Evolutionary conservation across 2,113 vertebrate genomes (phyloP), one percentile per base, ranked within the genome.

Genomic region (Scartelaos histophorus): DNA sequence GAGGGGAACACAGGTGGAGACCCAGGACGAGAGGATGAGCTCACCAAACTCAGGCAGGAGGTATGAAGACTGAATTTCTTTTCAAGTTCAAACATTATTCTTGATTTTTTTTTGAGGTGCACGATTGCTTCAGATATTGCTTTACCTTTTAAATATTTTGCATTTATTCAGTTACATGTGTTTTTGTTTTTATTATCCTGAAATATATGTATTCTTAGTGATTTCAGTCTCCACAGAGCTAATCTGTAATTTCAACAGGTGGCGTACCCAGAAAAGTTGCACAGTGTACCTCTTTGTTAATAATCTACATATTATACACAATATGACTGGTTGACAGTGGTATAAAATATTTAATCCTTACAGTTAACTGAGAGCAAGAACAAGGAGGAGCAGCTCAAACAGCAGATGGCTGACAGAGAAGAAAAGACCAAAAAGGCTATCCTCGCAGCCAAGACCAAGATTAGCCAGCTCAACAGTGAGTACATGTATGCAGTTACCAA

Each of bases 341-440:
- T 19, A 54, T 54, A 10, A 54, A 54, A 54, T 7, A 43, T 19
- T 12, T 58, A 15, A 82, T 73, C 46, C 9, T 13, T 58, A 0
- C 74, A 92, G 88, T 90, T 98, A 1, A 94, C 95, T 34, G 97
- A 98, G 43, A 94, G 91, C 81, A 94, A 91, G 17, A 87, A 83
- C 0, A 95, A 94, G 82, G 96, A 98, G 79, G 97, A 99, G 11
- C 94, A 95, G 74, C 93, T 98, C 35, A 94, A 94, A 16, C 95
- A 97, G 70, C 97, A 97, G 83, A 95, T 97, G 45, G 83, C 93
- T 0, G 97, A 99, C 56, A 99, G 98, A 88, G 97, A 99, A n/a
- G 97, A 98, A 58, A 98, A 98, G 83, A 98, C 95, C 0, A 96
- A 95, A 85, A 99, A 99, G 87, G 94, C 93, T 0, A 92, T 99